Evolutionary conservation across 2,113 vertebrate genomes (phyloP).

Genomic region (Centropus unirufus): DNA sequence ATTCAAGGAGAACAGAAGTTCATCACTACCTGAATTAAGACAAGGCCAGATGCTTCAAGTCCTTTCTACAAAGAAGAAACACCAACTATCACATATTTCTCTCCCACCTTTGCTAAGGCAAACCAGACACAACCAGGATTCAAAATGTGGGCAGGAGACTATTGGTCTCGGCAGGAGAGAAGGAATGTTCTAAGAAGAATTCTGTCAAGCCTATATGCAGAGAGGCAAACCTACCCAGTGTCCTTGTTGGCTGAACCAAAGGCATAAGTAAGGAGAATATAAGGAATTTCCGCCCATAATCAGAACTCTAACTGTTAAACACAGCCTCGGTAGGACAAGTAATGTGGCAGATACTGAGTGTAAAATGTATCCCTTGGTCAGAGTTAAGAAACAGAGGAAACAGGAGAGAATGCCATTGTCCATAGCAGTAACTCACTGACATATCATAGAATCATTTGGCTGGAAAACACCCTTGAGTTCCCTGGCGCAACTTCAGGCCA

Average conservation of each 20-base stretch:
- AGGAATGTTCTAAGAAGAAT: neutral
- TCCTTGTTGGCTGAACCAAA: neutral
- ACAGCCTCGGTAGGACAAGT: neutral
- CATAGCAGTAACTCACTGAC: neutral
- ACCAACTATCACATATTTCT: neutral
- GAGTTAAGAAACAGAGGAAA: neutral
- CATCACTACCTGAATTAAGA: neutral
- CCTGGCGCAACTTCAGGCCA: no score
- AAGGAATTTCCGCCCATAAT: neutral
- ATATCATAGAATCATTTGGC: no score
- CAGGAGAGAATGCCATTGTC: neutral
- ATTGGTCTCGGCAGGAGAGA: neutral
- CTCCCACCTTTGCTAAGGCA: neutral
- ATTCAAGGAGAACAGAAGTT: neutral
- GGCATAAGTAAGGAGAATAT: rapidly evolving
- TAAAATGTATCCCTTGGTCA: neutral
- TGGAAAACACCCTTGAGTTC: no score
- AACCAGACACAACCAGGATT: neutral
- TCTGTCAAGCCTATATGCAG: neutral
- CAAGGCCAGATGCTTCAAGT: neutral
- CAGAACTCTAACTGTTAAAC: neutral
- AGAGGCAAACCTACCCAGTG: neutral
- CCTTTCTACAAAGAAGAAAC: neutral
- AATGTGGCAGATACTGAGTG: no score
- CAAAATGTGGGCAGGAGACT: neutral